Percentiles rank a stretch among this genome's conserved stretches.
Conservation (phyloP, 2,797 vertebrate genomes). For the Phalanger gymnotis region DNA sequence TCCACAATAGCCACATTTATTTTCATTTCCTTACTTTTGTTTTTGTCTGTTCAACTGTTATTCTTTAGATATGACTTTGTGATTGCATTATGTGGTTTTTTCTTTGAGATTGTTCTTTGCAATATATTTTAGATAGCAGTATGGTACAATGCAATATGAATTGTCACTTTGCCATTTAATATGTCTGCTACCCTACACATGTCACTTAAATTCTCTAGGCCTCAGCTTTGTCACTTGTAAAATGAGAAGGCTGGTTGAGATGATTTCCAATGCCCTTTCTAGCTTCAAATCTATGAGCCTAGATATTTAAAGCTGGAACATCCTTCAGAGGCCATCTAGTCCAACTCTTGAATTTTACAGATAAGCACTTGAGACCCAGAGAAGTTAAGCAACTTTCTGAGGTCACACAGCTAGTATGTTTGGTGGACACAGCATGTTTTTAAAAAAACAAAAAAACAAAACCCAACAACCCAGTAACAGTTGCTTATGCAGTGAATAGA, state of each 20-base stretch:
- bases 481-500: constrained; percentile 3
- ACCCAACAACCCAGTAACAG: not conserved
- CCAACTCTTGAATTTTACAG: not conserved
- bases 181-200: not conserved
- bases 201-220: not conserved
- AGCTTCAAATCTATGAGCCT: not conserved
- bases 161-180: not conserved
- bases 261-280: not conserved
- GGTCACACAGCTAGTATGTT: not conserved
- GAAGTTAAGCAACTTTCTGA: not conserved
- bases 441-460: not conserved
- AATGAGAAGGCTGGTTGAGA: not conserved
- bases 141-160: not conserved
- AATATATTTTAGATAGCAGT: not conserved
- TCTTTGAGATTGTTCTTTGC: not conserved
- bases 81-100: not conserved
- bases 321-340: not conserved
- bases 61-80: not conserved
- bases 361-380: not conserved
- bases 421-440: not conserved
- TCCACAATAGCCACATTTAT: not conserved
- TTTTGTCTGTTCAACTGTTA: not conserved
- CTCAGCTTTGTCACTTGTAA: not conserved
- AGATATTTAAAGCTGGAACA: not conserved
- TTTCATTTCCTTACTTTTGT: not conserved